These are phyloP conservation scores for Psophia crepitans DNA, from an alignment of 2,113 vertebrate genomes.

Conservation along the genomic window DNA sequence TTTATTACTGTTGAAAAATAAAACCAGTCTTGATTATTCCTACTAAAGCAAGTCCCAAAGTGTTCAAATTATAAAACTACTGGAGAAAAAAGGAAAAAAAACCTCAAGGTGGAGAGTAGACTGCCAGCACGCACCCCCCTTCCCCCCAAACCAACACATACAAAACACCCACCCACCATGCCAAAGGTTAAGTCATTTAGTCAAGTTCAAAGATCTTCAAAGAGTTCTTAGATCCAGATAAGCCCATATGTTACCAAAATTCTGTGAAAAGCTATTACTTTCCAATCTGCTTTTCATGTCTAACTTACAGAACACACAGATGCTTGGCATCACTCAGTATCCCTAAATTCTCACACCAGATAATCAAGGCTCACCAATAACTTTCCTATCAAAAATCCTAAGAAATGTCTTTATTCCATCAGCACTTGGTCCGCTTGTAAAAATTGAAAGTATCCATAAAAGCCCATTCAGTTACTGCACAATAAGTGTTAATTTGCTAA, in stretches of 20 bases:
- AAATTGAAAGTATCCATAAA: conserved; percentile 77
- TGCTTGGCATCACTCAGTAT: conserved; percentile 73
- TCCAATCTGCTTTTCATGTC: conserved; percentile 79
- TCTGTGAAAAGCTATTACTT: conserved; percentile 79
- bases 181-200: conserved; percentile 94
- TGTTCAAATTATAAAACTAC: neutral
- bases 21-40: neutral
- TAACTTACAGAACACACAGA: conserved; percentile 76
- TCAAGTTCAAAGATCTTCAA: conserved; percentile 96
- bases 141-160: neutral
- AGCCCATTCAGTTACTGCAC: conserved; percentile 81
- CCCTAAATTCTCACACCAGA: conserved; percentile 74
- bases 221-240: conserved; percentile 91
- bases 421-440: conserved; percentile 72
- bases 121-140: conserved; percentile 24
- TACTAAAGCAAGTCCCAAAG: neutral
- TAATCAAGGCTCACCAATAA: conserved; percentile 70
- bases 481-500: conserved; percentile 98
- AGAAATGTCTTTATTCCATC: conserved; percentile 76
- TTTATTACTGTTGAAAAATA: neutral
- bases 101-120: conserved; percentile 16
- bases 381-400: conserved; percentile 47
- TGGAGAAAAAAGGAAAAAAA: neutral
- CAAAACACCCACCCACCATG: conserved; percentile 79
- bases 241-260: conserved; percentile 85